Conservation (phyloP, 2,888 invertebrate genomes). For the Kuschelorhynchus macadamiae region DNA sequence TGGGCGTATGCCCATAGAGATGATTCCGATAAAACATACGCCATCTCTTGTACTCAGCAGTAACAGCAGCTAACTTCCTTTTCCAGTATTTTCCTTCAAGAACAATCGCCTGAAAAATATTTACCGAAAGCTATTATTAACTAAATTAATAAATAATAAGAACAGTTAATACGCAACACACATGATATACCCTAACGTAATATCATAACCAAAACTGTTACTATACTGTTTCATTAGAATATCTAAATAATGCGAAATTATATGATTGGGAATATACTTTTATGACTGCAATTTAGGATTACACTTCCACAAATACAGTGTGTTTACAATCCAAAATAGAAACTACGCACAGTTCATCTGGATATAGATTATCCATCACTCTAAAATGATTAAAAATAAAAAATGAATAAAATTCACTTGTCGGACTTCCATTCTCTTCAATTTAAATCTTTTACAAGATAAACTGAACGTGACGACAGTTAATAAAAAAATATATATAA, state of each 20-base stretch:
- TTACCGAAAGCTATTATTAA: neutral
- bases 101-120: constrained; percentile 85
- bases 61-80: constrained; percentile 94
- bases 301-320: neutral
- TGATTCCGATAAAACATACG: constrained; percentile 90
- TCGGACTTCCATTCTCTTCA: too few relatives aligned
- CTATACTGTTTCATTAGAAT: neutral
- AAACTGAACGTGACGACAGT: too few relatives aligned
- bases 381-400: neutral
- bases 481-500: too few relatives aligned
- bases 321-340: neutral
- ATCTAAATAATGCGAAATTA: neutral
- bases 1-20: constrained; percentile 80
- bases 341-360: neutral
- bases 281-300: constrained; percentile 16
- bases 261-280: neutral
- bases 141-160: neutral
- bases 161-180: neutral
- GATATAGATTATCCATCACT: too few relatives aligned
- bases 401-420: too few relatives aligned
- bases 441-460: too few relatives aligned
- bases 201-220: constrained; percentile 1
- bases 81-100: constrained; percentile 99
- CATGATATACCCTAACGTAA: neutral
- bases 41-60: constrained; percentile 99